Conservation (phyloP, 2,797 vertebrate species). For the Pagetopsis macropterus region DNA sequence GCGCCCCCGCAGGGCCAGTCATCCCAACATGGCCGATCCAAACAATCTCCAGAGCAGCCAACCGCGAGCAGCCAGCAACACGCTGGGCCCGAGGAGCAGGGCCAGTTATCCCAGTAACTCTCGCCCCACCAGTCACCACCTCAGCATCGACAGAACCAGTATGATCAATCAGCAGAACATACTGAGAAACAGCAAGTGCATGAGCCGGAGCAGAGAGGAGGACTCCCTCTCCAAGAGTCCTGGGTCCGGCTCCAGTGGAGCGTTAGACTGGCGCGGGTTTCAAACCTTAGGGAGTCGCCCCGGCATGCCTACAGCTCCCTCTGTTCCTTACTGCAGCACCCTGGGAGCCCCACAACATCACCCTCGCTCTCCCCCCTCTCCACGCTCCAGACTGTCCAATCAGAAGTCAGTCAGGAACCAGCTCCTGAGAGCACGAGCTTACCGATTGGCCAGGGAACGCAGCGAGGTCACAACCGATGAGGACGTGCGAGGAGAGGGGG, state of each 20-base stretch:
- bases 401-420: constrained; percentile 75
- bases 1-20: constrained; percentile 71
- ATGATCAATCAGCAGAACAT: constrained; percentile 49
- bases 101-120: constrained; percentile 73
- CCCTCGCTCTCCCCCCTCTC: constrained; percentile 60
- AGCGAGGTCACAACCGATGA: constrained; percentile 78
- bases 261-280: constrained; percentile 64
- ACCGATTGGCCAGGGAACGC: constrained; percentile 67
- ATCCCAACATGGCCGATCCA: constrained; percentile 62
- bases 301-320: constrained; percentile 36
- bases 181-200: constrained; percentile 36
- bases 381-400: constrained; percentile 71
- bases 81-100: constrained; percentile 57
- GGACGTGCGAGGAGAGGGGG: constrained; percentile 63
- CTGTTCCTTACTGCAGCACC: constrained; percentile 65
- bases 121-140: constrained; percentile 47
- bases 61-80: constrained; percentile 9
- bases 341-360: constrained; percentile 52
- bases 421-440: constrained; percentile 76
- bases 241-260: constrained; percentile 59
- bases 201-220: constrained; percentile 58
- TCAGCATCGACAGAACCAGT: constrained; percentile 53
- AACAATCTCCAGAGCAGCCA: constrained; percentile 27
- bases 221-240: constrained; percentile 67
- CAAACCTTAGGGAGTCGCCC: constrained; percentile 66